These are phyloP conservation scores for Lineus longissimus DNA, from an alignment of 1,140 invertebrate genomes.

Conservation along the genomic window DNA sequence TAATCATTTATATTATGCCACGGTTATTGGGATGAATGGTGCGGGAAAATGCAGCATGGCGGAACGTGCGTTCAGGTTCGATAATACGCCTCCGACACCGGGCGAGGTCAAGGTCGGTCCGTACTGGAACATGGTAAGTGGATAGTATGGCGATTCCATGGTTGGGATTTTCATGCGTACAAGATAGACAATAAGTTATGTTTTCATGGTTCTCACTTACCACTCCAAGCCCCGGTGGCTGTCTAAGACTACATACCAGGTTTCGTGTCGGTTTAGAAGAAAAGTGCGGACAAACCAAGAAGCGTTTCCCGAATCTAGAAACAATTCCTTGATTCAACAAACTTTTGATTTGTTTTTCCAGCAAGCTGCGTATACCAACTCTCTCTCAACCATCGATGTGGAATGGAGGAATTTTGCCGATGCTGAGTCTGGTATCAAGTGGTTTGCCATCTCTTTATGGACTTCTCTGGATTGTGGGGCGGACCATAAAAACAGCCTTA, in stretches of 20 bases:
- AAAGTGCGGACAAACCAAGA: no score
- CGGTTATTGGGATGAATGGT: conserved; percentile 27
- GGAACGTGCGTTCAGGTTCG: conserved; percentile 16
- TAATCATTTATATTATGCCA: conserved; percentile 25
- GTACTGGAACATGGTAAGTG: conserved; percentile 30
- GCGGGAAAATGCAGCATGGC: conserved; percentile 25
- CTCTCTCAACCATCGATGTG: conserved; percentile 12
- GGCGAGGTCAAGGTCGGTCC: conserved; percentile 25
- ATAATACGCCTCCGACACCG: conserved; percentile 19
- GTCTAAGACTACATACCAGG: no score
- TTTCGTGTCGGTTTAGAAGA: no score
- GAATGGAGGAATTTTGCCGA: conserved; percentile 30
- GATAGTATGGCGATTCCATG: no score
- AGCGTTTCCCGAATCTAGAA: no score
- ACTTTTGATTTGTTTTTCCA: conserved; percentile 10
- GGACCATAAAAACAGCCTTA: neutral
- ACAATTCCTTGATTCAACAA: no score
- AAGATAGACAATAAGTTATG: no score
- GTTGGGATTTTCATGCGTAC: no score
- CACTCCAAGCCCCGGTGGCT: no score
- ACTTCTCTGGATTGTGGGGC: conserved; percentile 16
- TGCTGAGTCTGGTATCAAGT: conserved; percentile 25
- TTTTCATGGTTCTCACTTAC: no score
- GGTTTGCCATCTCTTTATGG: conserved; percentile 21
- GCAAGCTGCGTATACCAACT: conserved; percentile 24